Evolutionary conservation across 2,888 invertebrate genomes (phyloP), one percentile per base, ranked within the genome.

Genomic region (Liodrosophila aerea): DNA sequence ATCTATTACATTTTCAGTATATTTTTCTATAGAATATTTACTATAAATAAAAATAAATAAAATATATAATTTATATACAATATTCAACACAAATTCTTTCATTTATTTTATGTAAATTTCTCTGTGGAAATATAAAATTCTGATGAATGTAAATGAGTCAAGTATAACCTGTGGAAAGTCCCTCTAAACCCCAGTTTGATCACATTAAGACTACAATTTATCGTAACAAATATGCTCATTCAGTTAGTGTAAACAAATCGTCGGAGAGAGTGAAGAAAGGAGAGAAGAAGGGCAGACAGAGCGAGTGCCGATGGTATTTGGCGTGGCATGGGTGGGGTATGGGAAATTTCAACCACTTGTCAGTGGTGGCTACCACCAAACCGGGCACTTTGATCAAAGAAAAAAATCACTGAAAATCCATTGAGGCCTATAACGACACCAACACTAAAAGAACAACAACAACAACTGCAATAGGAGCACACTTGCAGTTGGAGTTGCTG

Each of bases 311-410:
- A 50, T 56, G 52, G 61, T 50, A 40, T 27, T 56, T 47, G 69
- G 60, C 46, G 34, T 66, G 50, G 50, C 60, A 64, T 50, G 56
- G 60, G 64, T 41, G 58, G 53, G 45, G 61, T 82, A 68, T 81
- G 82, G 72, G 78, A 77, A 82, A 70, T 83, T 73, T 83, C 76
- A 76, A 70, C 69, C 78, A 78, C 78, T 82, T 76, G 76, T 76
- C 80, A 58, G 66, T 59, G n/a, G 8, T 73, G 68, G 65, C 77
- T 84, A 69, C 85, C 76, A 80, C 61, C 73, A 49, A 75, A 70
- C 67, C 76, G 73, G 70, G 67, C 84, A 80, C 84, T 83, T 82
- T 82, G 76, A 85, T 83, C 84, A 85, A 74, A 83, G 84, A 66
- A 73, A 76, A 82, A 70, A 66, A 67, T 75, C 83, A 74, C 76